Percentiles rank a stretch among this genome's conserved stretches.
Evolutionary conservation across 1,140 invertebrate genomes (phyloP).

Genomic region (Triops longicaudatus): DNA sequence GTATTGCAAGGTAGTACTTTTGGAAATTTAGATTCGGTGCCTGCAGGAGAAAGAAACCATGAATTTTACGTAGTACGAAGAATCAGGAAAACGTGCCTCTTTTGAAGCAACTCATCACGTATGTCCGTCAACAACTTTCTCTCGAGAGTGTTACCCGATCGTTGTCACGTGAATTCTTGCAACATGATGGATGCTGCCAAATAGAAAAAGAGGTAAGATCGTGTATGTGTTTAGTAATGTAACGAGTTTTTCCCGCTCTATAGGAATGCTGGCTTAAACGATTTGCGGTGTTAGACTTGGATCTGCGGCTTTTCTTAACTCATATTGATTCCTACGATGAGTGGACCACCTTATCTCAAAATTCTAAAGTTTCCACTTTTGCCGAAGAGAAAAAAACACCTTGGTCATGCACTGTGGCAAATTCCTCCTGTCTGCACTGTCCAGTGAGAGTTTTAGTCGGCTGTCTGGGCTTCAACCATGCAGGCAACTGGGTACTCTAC

Average conservation of each 20-base stretch:
- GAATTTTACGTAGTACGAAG: conserved; percentile 7
- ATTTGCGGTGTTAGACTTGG: conserved; percentile 10
- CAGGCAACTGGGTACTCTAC: conserved; percentile 19
- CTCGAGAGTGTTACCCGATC: conserved; percentile 1
- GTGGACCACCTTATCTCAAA: background rate
- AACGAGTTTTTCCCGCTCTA: background rate
- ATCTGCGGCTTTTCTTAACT: background rate
- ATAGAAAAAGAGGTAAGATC: background rate
- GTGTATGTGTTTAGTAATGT: background rate
- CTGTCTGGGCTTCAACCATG: conserved; percentile 1
- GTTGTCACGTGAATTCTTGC: conserved; percentile 22
- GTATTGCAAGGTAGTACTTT: background rate
- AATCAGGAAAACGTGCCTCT: background rate
- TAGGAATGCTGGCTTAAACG: background rate
- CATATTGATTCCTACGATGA: background rate
- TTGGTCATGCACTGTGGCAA: conserved; percentile 18
- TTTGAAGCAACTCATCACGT: background rate
- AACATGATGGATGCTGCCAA: conserved; percentile 10
- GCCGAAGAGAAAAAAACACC: background rate
- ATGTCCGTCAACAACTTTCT: background rate
- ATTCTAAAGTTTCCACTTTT: background rate
- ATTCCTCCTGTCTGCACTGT: background rate
- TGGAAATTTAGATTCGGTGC: background rate
- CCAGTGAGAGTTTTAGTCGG: conserved; percentile 17
- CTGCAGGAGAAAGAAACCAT: background rate